Percentiles rank a stretch among this genome's conserved stretches.
Conservation (phyloP, 2,113 vertebrate genomes). For the Albula goreensis region DNA sequence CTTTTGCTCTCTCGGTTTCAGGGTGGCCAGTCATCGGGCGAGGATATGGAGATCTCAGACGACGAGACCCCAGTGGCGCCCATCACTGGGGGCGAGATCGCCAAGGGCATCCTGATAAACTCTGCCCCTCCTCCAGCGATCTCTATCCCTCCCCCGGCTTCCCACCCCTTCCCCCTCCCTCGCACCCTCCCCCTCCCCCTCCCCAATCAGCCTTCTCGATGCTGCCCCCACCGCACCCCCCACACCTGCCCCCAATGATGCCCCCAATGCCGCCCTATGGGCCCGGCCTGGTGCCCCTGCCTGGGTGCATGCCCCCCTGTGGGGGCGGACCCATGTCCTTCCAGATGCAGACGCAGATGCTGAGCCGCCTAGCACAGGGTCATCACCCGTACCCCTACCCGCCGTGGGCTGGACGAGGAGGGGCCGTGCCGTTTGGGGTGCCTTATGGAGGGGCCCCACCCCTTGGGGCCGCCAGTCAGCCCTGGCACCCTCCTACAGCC, state of each 20-base stretch:
- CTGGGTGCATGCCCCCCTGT: conserved; percentile 88
- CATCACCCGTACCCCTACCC: conserved; percentile 83
- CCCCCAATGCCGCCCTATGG: conserved; percentile 81
- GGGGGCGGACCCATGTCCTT: conserved; percentile 94
- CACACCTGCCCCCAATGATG: conserved; percentile 70
- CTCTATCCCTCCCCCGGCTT: conserved; percentile 78
- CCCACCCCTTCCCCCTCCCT: conserved; percentile 75
- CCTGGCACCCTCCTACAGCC: conserved; percentile 74
- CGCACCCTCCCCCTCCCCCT: conserved; percentile 72
- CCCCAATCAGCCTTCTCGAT: conserved; percentile 66
- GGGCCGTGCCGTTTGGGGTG: conserved; percentile 75
- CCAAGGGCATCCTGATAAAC: conserved; percentile 89
- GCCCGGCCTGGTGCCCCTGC: conserved; percentile 82
- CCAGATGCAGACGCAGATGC: conserved; percentile 99
- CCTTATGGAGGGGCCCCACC: conserved; percentile 57
- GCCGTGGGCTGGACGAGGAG: conserved; percentile 59
- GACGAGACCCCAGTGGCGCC: conserved; percentile 90
- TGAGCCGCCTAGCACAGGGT: conserved; percentile 93
- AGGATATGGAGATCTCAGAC: conserved; percentile 98
- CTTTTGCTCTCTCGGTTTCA: conserved; percentile 45
- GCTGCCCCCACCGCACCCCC: conserved; percentile 57
- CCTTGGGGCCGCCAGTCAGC: conserved; percentile 64
- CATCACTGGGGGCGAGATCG: conserved; percentile 81
- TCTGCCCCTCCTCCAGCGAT: conserved; percentile 77
- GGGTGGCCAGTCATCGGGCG: conserved; percentile 90